A percentile compares a stretch with the other conserved stretches of the same genome.
phyloP scores from a whole-genome alignment of 2,113 vertebrate genomes.

The Ceyx melanurus region DNA sequence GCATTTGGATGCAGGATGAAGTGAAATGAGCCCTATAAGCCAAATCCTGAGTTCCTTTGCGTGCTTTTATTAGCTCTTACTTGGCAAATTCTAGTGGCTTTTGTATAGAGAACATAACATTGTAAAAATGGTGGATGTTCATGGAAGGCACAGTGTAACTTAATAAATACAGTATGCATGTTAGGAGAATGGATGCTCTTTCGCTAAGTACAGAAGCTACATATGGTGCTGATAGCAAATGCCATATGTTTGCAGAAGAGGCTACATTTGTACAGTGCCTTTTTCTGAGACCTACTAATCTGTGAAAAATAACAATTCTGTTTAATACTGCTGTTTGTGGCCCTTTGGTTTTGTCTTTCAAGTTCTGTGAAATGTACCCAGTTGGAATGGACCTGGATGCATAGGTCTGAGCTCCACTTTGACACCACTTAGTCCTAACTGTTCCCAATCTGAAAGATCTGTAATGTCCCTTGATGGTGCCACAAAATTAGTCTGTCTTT shows the following conservation, averaged over 20 bases:
- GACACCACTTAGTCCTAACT: not conserved
- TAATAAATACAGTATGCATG: constrained; percentile 50
- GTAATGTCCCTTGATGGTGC: not conserved
- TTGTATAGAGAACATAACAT: not conserved
- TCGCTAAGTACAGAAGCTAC: constrained; percentile 21
- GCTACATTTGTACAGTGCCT: constrained; percentile 38
- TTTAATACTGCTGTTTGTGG: not conserved
- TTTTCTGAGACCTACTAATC: constrained; percentile 39
- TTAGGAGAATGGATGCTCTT: constrained; percentile 51
- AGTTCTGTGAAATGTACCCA: not conserved
- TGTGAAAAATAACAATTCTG: constrained; percentile 55
- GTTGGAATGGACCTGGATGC: rapidly evolving
- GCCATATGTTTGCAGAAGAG: constrained; percentile 57
- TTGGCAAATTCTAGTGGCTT: constrained; percentile 33
- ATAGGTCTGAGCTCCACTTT: not conserved
- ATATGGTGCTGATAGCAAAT: constrained; percentile 62
- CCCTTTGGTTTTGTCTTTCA: constrained; percentile 24
- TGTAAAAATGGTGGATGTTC: constrained; percentile 33
- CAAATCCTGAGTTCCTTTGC: constrained; percentile 5
- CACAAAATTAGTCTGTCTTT: not conserved
- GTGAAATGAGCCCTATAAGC: constrained; percentile 43
- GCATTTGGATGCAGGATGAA: constrained; percentile 41
- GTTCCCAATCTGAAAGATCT: not conserved
- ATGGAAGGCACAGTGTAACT: constrained; percentile 31
- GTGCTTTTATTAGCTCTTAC: constrained; percentile 44